Evolutionary conservation across 2,888 invertebrate genomes (phyloP).

Genomic region (Neocrepidodera transversa): DNA sequence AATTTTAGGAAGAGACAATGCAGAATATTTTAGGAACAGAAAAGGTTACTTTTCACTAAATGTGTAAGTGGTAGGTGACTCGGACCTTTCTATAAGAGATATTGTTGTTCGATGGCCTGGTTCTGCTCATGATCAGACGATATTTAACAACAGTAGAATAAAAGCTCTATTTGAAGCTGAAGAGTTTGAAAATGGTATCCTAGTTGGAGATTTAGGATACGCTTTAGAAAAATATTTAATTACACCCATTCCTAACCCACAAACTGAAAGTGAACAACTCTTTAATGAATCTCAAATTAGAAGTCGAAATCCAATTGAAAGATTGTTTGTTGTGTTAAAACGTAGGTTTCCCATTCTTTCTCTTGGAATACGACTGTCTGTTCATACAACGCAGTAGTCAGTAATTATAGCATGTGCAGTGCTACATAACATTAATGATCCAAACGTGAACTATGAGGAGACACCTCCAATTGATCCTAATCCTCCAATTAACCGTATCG

Average conservation of each 20-base stretch:
- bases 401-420: slow-evolving; percentile 14
- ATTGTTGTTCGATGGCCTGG: slow-evolving; percentile 38
- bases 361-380: slow-evolving; percentile 5
- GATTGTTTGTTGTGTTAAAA: slow-evolving; percentile 19
- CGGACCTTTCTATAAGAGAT: slow-evolving; percentile 35
- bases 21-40: slow-evolving; percentile 45
- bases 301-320: slow-evolving; percentile 17
- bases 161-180: slow-evolving; percentile 8
- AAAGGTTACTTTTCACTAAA: slow-evolving; percentile 46
- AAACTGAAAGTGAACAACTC: slow-evolving; percentile 2
- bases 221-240: neutral
- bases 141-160: slow-evolving; percentile 44
- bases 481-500: too few species aligned
- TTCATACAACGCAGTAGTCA: neutral
- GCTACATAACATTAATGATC: slow-evolving; percentile 19
- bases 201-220: slow-evolving; percentile 1
- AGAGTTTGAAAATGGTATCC: slow-evolving; percentile 1
- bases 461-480: too few species aligned
- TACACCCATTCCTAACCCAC: neutral
- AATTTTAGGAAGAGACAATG: slow-evolving; percentile 37
- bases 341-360: slow-evolving; percentile 18
- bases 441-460: too few species aligned
- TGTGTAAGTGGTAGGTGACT: slow-evolving; percentile 43
- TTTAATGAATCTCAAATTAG: slow-evolving; percentile 20
- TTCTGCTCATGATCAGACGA: slow-evolving; percentile 46